Percentiles rank a stretch among this genome's conserved stretches.
Evolutionary conservation across 1,140 invertebrate species (phyloP).

Genomic region (Littorina saxatilis): DNA sequence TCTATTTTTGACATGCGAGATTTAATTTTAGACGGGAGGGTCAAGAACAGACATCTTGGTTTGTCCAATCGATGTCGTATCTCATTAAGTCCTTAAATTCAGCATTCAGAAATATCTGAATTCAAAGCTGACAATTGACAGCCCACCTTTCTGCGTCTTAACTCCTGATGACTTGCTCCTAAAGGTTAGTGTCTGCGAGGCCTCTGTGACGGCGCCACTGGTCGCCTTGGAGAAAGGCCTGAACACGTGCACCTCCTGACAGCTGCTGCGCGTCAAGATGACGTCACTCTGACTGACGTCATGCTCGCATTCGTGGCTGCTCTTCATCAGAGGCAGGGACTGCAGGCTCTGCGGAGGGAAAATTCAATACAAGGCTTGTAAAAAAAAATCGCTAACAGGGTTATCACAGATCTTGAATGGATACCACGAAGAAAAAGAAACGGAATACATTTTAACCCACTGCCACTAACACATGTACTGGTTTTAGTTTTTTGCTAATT

Average conservation of each 20-base stretch:
- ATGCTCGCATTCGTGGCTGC: conserved; percentile 86
- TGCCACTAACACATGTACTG: no score
- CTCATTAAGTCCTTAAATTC: no score
- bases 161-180: conserved; percentile 41
- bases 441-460: no score
- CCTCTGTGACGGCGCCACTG: conserved; percentile 83
- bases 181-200: conserved; percentile 80
- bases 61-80: no score
- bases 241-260: conserved; percentile 86
- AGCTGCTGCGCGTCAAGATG: conserved; percentile 84
- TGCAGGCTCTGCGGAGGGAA: conserved; percentile 78
- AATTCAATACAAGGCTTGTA: background rate
- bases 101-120: no score
- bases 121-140: background rate
- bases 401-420: no score
- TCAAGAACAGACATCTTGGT: no score
- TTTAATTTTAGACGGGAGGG: no score
- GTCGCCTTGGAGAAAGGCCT: conserved; percentile 87
- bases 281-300: conserved; percentile 88
- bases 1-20: no score
- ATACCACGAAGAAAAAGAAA: no score
- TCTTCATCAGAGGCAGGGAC: conserved; percentile 86
- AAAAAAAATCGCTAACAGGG: no score
- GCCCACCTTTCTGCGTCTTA: conserved; percentile 23
- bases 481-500: no score